A percentile compares a stretch with the other conserved stretches of the same genome.
These are phyloP conservation scores for Enteromius thamalakanensis DNA, from an alignment of 2,797 vertebrate genomes.

Conservation along the genomic window DNA sequence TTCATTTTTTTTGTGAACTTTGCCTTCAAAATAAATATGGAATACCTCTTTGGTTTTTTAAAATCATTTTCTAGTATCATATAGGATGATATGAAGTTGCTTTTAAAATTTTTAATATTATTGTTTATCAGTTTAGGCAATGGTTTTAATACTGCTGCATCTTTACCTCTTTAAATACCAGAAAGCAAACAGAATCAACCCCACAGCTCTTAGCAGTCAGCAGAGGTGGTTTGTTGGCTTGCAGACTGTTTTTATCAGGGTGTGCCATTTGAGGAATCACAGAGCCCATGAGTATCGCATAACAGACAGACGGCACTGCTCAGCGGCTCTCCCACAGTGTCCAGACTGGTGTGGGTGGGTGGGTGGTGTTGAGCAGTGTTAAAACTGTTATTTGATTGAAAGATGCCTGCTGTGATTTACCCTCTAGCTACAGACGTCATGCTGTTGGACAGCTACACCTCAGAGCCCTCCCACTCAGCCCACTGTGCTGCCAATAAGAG, in stretches of 20 bases:
- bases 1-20: neutral
- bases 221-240: conserved; percentile 19
- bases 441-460: conserved; percentile 90
- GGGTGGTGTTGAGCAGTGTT: conserved; percentile 21
- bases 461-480: conserved; percentile 76
- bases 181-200: conserved; percentile 1
- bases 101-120: neutral
- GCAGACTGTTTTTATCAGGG: conserved; percentile 19
- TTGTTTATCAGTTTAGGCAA: neutral
- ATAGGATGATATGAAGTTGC: neutral
- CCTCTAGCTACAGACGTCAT: conserved; percentile 91
- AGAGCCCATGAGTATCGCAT: conserved; percentile 9
- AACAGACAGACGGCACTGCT: conserved; percentile 15
- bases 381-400: conserved; percentile 35
- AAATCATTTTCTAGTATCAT: neutral
- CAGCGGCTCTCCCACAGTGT: conserved; percentile 30
- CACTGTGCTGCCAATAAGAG: conserved; percentile 80
- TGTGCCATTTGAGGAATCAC: conserved; percentile 41
- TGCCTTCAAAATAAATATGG: neutral
- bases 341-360: conserved; percentile 46
- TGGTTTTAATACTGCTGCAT: neutral
- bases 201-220: neutral
- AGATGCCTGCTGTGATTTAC: conserved; percentile 39
- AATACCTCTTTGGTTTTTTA: too few species aligned
- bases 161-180: neutral